These are phyloP conservation scores for Deroptyus accipitrinus DNA, from an alignment of 2,113 vertebrate genomes.

Conservation along the genomic window DNA sequence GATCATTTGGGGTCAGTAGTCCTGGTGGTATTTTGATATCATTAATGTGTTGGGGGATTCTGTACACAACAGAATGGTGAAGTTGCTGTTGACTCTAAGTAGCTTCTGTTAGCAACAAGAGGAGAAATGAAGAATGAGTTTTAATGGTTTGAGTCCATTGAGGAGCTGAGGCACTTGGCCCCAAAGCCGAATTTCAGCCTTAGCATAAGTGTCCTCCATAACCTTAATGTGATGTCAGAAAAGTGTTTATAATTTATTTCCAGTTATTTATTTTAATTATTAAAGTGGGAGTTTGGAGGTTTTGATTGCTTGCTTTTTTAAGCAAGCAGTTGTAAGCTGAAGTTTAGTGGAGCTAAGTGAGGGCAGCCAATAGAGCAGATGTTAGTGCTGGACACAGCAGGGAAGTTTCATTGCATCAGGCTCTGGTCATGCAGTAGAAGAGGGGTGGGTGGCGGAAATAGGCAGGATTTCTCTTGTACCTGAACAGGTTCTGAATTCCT, in stretches of 20 bases:
- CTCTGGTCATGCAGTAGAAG: not conserved
- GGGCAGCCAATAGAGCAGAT: not conserved
- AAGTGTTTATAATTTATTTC: not conserved
- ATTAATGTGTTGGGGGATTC: not conserved
- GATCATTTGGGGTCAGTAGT: not conserved
- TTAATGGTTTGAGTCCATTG: not conserved
- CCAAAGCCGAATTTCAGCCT: not conserved
- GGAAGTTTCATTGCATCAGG: not conserved
- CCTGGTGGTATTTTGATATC: not conserved
- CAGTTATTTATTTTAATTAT: constrained; percentile 23
- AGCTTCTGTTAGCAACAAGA: not conserved
- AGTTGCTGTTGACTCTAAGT: not conserved
- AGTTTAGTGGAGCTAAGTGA: constrained; percentile 15
- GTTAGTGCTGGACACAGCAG: not conserved
- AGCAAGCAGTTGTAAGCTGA: not conserved
- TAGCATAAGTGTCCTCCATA: not conserved
- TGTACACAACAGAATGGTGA: not conserved
- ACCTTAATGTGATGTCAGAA: fast-evolving
- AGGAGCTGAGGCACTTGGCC: not conserved
- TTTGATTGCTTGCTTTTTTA: constrained; percentile 32
- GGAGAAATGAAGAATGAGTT: not conserved
- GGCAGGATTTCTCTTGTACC: not conserved
- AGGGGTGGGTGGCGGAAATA: not conserved
- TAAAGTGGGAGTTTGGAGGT: not conserved
- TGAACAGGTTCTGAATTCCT: not conserved